Base-by-base conservation (phyloP, 2,113 vertebrate species). In the Morone saxatilis region DNA sequence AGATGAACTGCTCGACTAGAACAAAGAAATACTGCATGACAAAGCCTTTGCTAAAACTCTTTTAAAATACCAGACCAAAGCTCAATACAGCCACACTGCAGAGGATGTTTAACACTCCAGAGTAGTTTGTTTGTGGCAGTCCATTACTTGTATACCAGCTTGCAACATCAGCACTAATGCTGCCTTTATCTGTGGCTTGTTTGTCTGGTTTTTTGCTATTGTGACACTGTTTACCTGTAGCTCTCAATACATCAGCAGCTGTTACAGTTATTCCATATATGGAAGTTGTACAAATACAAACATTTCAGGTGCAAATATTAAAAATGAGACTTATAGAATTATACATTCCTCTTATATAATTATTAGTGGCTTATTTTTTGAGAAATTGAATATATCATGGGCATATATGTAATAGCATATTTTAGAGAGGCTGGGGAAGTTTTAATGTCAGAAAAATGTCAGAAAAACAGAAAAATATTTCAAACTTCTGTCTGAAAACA, bases 141-240 rank as follows among this genome's bases (percentile, higher is more conserved):
- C 31, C 6, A 66, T 66, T 31, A 59, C 20, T 41, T 54, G 31
- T 48, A 36, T 17, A 48, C 31, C 31, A 6, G 16, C 31, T 68
- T 83, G 66, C 45, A 56, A 36, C 76, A 78, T 19, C 22, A 4
- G 1, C 59, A 22, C 43, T 75, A 77, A 62, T 73, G 25, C 36
- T 53, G 47, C 14, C 1, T 75, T 45, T 19, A 36, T 78, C 16
- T 76, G 76, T 70, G 45, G 47, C 57, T 76, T 78, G 47, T 85
- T 70, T 81, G 59, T 79, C 41, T 87, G 47, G 80, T 22, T 61
- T 82, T 79, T 77, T 71, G 70, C 51, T 75, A 25, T 62, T 63
- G 53, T 70, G 31, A 36, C 53, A 41, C 5, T 76, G 38, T 71
- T 61, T 56, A 38, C n/a, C 20, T 50, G 16, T 36, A 63, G 65